Evolutionary conservation across 92 coral and sea anemone genomes (phyloP).

Genomic region (Scolanthus callimorphus): DNA sequence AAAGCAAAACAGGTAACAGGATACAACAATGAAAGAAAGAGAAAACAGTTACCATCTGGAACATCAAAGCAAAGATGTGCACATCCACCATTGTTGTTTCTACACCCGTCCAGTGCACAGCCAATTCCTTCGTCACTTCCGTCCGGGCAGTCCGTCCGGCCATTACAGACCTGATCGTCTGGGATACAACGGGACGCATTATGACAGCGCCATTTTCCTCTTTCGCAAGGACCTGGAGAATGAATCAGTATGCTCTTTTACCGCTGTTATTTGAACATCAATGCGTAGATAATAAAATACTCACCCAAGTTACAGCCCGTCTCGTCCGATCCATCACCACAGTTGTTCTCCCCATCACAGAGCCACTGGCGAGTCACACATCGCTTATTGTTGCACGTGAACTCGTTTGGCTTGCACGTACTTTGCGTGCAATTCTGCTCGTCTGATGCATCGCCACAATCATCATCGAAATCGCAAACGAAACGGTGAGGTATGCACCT

Average conservation of each 20-base stretch:
- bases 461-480: slow-evolving; percentile 76
- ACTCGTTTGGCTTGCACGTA: slow-evolving; percentile 51
- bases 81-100: slow-evolving; percentile 78
- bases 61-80: slow-evolving; percentile 66
- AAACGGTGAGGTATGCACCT: slow-evolving; percentile 72
- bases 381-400: slow-evolving; percentile 46
- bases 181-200: slow-evolving; percentile 55
- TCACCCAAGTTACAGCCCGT: slow-evolving; percentile 54
- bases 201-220: slow-evolving; percentile 53
- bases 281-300: no score
- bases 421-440: slow-evolving; percentile 59
- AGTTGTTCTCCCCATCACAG: slow-evolving; percentile 84
- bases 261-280: no score
- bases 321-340: slow-evolving; percentile 82
- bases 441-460: slow-evolving; percentile 92
- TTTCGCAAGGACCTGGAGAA: slow-evolving; percentile 30
- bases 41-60: slow-evolving; percentile 74
- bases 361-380: slow-evolving; percentile 52
- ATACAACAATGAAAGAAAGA: no score
- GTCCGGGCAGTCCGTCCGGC: slow-evolving; percentile 64
- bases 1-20: no score
- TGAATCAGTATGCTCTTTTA: no score
- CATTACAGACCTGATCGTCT: slow-evolving; percentile 57
- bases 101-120: slow-evolving; percentile 55
- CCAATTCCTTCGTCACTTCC: slow-evolving; percentile 73